Conservation (phyloP, 2,888 invertebrate species). For the Mythimna albipuncta region DNA sequence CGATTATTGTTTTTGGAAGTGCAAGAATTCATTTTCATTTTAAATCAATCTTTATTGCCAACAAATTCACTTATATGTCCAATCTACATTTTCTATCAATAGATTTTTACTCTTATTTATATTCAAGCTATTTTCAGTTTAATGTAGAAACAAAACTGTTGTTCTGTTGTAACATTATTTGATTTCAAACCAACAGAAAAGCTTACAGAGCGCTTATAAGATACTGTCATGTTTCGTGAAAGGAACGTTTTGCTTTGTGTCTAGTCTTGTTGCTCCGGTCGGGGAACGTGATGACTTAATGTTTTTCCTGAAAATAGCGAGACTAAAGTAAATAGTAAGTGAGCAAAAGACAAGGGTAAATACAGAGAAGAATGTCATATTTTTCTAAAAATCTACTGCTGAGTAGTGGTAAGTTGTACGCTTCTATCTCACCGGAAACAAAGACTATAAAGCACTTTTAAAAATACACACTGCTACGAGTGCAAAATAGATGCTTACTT, state of each 20-base stretch:
- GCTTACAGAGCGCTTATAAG: conserved; percentile 44
- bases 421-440: too few relatives aligned
- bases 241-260: conserved; percentile 45
- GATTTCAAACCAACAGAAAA: conserved; percentile 36
- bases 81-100: not conserved
- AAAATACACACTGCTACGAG: too few relatives aligned
- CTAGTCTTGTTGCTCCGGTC: conserved; percentile 15
- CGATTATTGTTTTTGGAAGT: not conserved
- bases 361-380: too few relatives aligned
- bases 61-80: not conserved
- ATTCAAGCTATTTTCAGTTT: not conserved
- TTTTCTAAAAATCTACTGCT: too few relatives aligned
- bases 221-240: conserved; percentile 53
- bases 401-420: too few relatives aligned
- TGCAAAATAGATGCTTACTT: too few relatives aligned
- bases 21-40: not conserved
- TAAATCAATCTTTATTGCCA: not conserved
- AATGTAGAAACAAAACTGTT: conserved; percentile 14
- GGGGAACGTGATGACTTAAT: conserved; percentile 41
- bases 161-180: conserved; percentile 25
- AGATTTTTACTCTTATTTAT: not conserved
- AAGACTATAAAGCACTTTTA: too few relatives aligned
- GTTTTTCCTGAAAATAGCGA: conserved; percentile 26
- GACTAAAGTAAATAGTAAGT: not conserved
- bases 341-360: not conserved